These are phyloP conservation scores for Phaethornis superciliosus DNA, from an alignment of 2,113 vertebrate genomes.

Conservation along the genomic window DNA sequence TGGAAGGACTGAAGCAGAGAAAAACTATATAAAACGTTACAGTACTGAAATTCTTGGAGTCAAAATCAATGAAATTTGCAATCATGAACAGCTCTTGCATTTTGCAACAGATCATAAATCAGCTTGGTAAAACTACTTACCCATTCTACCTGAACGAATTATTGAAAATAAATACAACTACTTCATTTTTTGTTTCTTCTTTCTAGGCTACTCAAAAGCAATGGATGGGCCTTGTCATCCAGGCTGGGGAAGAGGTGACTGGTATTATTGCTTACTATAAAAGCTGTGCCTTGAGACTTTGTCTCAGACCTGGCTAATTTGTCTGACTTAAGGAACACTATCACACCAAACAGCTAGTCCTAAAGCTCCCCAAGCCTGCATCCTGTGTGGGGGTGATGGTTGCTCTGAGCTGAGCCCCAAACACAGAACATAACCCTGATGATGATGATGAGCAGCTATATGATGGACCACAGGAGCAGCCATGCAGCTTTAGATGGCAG, in stretches of 20 bases:
- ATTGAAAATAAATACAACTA: slow-evolving; percentile 32
- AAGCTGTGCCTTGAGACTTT: not conserved
- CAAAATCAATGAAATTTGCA: slow-evolving; percentile 38
- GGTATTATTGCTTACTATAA: not conserved
- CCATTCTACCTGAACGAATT: not conserved
- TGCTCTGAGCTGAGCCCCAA: not conserved
- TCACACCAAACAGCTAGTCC: not conserved
- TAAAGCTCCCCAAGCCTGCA: fast-evolving
- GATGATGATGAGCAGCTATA: not conserved
- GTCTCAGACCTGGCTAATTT: not conserved
- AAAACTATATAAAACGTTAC: not conserved
- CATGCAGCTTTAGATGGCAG: fast-evolving
- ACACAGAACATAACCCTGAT: not conserved
- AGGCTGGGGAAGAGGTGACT: not conserved
- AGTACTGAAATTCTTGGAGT: slow-evolving; percentile 1
- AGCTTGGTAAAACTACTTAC: slow-evolving; percentile 15
- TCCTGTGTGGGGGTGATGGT: not conserved
- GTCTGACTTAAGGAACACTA: not conserved
- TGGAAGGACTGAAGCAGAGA: not conserved
- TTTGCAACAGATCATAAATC: slow-evolving; percentile 34
- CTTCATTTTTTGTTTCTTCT: not conserved
- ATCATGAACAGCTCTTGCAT: slow-evolving; percentile 19
- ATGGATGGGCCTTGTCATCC: not conserved
- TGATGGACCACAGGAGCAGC: not conserved
- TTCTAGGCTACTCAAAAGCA: not conserved